phyloP scores from a whole-genome alignment of 2,113 vertebrate genomes.

The Recurvirostra avosetta region DNA sequence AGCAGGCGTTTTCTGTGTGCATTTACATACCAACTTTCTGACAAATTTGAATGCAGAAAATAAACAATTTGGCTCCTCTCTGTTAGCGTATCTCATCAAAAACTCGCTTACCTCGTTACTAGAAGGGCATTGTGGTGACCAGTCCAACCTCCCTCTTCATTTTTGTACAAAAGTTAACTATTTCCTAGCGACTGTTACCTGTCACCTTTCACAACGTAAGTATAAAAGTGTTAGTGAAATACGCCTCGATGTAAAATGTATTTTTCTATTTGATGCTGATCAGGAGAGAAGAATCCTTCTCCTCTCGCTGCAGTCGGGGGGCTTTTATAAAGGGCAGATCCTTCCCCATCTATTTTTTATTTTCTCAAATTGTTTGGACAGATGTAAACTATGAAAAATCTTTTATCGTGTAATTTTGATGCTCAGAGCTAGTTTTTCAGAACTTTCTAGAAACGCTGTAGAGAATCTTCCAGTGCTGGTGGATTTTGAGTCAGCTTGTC shows the following conservation, averaged over 20 bases:
- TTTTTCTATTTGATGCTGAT: not conserved
- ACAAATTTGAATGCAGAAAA: not conserved
- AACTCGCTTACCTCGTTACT: not conserved
- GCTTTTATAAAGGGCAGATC: not conserved
- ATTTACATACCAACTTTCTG: rapidly evolving
- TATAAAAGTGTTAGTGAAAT: not conserved
- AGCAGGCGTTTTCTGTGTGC: rapidly evolving
- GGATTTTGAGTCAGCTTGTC: not conserved
- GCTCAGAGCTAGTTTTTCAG: not conserved
- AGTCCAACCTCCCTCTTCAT: not conserved
- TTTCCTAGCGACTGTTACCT: not conserved
- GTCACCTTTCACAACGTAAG: not conserved
- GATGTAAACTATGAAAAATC: not conserved
- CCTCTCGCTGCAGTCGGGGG: not conserved
- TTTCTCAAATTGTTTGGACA: not conserved
- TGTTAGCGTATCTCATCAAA: not conserved
- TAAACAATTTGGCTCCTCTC: rapidly evolving
- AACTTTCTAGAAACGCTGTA: not conserved
- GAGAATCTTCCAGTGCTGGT: not conserved
- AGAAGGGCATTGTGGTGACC: not conserved
- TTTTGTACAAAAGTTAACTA: not conserved
- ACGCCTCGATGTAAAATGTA: not conserved
- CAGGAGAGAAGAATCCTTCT: not conserved
- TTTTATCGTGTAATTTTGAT: not conserved
- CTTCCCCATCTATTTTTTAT: not conserved